Evolutionary conservation across 1,140 invertebrate genomes (phyloP).

Genomic region (Drosophila varians): DNA sequence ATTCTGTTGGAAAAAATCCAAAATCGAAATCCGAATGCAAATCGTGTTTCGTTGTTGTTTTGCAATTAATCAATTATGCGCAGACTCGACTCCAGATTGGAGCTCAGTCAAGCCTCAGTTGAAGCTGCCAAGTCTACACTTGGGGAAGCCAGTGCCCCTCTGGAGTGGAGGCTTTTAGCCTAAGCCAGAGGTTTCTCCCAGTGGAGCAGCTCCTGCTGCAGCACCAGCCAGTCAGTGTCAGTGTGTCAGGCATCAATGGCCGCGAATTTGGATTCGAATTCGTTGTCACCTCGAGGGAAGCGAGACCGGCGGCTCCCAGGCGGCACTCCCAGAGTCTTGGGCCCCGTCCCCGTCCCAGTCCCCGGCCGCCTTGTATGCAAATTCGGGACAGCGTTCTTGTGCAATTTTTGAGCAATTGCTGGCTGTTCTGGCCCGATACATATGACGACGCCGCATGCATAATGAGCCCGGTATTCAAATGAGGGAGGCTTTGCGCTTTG

Average conservation of each 20-base stretch:
- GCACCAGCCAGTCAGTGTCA: constrained; percentile 60
- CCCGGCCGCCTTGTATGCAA: constrained; percentile 72
- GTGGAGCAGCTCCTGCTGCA: too few relatives aligned
- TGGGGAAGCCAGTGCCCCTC: neutral
- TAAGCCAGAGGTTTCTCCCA: neutral
- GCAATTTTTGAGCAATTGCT: constrained; percentile 58
- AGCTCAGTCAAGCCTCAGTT: constrained; percentile 23
- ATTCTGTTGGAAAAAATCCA: constrained; percentile 57
- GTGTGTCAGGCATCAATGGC: constrained; percentile 60
- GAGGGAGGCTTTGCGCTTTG: constrained; percentile 63
- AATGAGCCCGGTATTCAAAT: constrained; percentile 78
- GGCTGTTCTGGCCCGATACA: constrained; percentile 71
- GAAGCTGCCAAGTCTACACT: constrained; percentile 18
- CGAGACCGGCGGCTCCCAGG: constrained; percentile 28
- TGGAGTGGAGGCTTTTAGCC: too few relatives aligned
- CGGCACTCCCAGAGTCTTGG: constrained; percentile 60
- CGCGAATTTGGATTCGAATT: constrained; percentile 25
- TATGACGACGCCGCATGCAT: constrained; percentile 80
- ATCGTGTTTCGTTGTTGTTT: constrained; percentile 75
- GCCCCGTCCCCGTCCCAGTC: too few relatives aligned
- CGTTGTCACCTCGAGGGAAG: constrained; percentile 63
- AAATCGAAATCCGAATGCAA: constrained; percentile 74
- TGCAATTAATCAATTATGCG: constrained; percentile 81
- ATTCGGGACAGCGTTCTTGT: constrained; percentile 41
- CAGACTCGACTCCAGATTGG: constrained; percentile 45